Evolutionary conservation across 2,113 vertebrate genomes (phyloP).

Genomic region (Poeciliopsis occidentalis): DNA sequence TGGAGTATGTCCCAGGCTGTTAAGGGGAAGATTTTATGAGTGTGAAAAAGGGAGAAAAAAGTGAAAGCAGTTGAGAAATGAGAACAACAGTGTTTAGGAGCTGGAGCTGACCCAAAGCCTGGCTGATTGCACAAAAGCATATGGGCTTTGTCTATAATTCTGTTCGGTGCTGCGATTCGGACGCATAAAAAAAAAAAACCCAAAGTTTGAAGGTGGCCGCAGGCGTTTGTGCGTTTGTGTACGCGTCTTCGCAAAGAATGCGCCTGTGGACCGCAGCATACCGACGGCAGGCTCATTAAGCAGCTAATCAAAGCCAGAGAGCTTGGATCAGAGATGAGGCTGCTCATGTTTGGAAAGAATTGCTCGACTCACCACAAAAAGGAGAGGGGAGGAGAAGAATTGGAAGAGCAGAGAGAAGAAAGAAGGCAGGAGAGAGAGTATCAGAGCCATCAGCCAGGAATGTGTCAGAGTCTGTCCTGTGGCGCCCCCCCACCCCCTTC

Average conservation of each 20-base stretch:
- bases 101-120: constrained; percentile 52
- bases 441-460: constrained; percentile 75
- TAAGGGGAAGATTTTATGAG: constrained; percentile 44
- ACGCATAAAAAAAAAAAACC: constrained; percentile 36
- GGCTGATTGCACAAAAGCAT: constrained; percentile 68
- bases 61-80: constrained; percentile 22
- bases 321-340: constrained; percentile 77
- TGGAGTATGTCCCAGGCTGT: constrained; percentile 28
- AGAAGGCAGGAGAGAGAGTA: constrained; percentile 56
- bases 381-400: constrained; percentile 51
- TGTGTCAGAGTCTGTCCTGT: constrained; percentile 78
- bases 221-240: constrained; percentile 11
- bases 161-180: constrained; percentile 49
- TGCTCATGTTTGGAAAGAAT: constrained; percentile 83
- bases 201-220: constrained; percentile 23
- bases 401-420: constrained; percentile 58
- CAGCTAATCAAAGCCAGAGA: constrained; percentile 82
- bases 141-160: constrained; percentile 75
- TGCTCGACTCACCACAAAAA: constrained; percentile 76
- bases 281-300: constrained; percentile 80
- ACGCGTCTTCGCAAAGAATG: constrained; percentile 14
- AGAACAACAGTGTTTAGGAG: constrained; percentile 40
- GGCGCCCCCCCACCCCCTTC: constrained; percentile 51
- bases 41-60: constrained; percentile 51
- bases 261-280: constrained; percentile 71